Evolutionary conservation across 1,140 invertebrate genomes (phyloP), one percentile per base, ranked within the genome.

Genomic region (Vanessa tameamea): DNA sequence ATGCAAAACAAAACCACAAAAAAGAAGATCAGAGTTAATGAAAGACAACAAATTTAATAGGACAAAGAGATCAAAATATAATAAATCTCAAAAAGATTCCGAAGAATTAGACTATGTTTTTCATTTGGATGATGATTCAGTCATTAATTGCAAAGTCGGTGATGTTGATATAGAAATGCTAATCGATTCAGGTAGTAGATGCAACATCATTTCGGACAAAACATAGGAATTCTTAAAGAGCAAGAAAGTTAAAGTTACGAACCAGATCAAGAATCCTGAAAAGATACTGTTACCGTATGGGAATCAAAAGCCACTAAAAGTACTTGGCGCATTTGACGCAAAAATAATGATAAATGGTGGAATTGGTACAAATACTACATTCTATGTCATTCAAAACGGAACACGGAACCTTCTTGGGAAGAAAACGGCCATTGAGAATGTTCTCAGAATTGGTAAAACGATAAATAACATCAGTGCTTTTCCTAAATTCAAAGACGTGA

Each of bases 401-500:
- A 48, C 57, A 15, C 50, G 69, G n/a, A 65, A 76, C 37, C 63
- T 68, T 47, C 13, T 75, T 13, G 63, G 64, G 4, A 70, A 66
- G 51, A 47, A 43, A 14, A 67, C 20, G 3, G 64, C 69, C 3
- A 55, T 53, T 64, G 16, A 15, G 53, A 57, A 31, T 2, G 59
- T 69, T 7, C 37, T 69, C 3, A 64, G 55, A 48, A 15, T 68
- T 15, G 55, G 66, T 5, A 26, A 23, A 31, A 16, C 16, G 26
- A 20, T 37, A 50, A 50, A 12, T 57, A 9, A 47, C 6, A 70
- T 7, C 16, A n/a, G 37, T 50, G 8, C 16, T 13, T 55, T 65
- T 66, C 73, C 73, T 2, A 70, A 75, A 75, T 57, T 75, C n/a
- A 64, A 75, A 50, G 20, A 70, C 47, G 55, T 75, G 5, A 2